These are phyloP conservation scores for Acanthornis magna DNA, from an alignment of 2,797 vertebrate species.

Conservation along the genomic window DNA sequence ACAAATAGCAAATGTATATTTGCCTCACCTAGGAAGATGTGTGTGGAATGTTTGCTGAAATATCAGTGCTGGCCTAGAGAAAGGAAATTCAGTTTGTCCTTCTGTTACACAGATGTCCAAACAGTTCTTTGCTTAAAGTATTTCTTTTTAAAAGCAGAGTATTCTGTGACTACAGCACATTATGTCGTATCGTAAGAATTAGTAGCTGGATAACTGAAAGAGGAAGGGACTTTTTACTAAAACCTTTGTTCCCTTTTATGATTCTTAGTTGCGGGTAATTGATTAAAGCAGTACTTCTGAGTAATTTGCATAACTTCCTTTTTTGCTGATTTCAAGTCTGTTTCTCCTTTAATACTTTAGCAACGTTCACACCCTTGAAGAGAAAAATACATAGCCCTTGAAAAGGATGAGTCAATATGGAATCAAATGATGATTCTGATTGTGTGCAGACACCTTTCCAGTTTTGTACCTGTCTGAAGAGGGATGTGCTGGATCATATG, in stretches of 20 bases:
- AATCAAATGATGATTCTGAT: neutral
- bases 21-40: neutral
- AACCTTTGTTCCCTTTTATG: neutral
- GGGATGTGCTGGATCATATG: neutral
- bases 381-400: neutral
- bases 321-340: neutral
- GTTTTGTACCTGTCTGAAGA: neutral
- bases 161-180: neutral
- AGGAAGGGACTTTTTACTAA: neutral
- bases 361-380: rapidly evolving
- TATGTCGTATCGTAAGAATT: neutral
- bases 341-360: neutral
- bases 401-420: neutral
- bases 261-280: neutral
- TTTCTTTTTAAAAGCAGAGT: neutral
- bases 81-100: neutral
- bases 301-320: neutral
- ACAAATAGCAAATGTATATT: neutral
- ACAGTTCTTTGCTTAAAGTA: neutral
- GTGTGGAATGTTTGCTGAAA: neutral
- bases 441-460: rapidly evolving
- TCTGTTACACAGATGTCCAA: neutral
- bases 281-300: neutral
- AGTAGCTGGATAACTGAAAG: neutral
- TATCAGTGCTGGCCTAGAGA: neutral